Evolutionary conservation across 2,113 vertebrate genomes (phyloP), one percentile per base, ranked within the genome.

Genomic region (Rhinolophus ferrumequinum): DNA sequence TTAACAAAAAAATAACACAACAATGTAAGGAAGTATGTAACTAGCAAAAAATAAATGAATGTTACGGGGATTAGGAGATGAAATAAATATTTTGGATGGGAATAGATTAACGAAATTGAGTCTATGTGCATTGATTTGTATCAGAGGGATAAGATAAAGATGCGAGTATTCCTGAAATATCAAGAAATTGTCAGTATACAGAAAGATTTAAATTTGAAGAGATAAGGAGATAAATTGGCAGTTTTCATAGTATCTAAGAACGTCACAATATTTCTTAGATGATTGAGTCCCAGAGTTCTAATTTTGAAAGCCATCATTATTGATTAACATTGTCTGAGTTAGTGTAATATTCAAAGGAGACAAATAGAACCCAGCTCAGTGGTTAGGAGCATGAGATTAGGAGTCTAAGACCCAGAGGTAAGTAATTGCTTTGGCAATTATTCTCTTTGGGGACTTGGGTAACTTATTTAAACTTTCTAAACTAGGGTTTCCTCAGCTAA

Each of bases 181-280:
- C 28, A 14, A 88, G 60, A 92, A 89, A 41, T 38, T 76, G 30
- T 14, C 1, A 33, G 38, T 62, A 60, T 80, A 84, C 58, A 38
- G 56, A 97, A 66, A 92, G 28, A 26, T 85, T 88, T 92, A 10
- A 92, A 80, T 92, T 60, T 54, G 38, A 95, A 88, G 47, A 95
- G 26, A 67, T 21, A 80, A 95, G 50, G n/a, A 76, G 67, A 62
- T 1, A 90, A 82, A 67, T 56, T 64, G 30, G 4, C 26, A 70
- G 14, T 60, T 90, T 91, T 92, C 64, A 85, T 67, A 52, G 13
- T 85, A 47, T 67, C 83, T 92, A 52, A 80, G n/a, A 89, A 41
- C 85, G 41, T 62, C 41, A 73, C 41, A 64, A 88, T 83, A 80
- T 85, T 77, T 95, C 70, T 94, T 66, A 94, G 54, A 85, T 18